These are phyloP conservation scores for Luperina nickerlii DNA, from an alignment of 2,888 invertebrate genomes.

Conservation along the genomic window DNA sequence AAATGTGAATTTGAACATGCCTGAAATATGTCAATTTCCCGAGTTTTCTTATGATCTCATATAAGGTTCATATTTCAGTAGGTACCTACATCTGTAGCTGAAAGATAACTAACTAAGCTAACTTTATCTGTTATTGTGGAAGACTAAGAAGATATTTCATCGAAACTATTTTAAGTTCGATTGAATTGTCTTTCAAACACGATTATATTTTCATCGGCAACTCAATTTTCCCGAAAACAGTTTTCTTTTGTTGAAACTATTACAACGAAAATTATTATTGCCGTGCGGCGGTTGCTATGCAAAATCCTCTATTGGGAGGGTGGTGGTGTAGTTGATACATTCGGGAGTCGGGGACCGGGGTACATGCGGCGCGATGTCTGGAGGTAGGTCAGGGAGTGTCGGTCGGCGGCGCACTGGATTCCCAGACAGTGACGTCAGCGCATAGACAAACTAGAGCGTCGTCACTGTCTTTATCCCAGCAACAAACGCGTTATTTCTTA, in stretches of 20 bases:
- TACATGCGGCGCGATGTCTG: constrained; percentile 75
- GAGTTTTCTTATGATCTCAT: neutral
- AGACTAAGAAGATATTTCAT: neutral
- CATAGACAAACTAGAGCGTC: constrained; percentile 89
- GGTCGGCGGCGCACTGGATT: constrained; percentile 83
- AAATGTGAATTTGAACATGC: constrained; percentile 39
- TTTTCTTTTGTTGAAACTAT: neutral
- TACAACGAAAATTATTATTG: neutral
- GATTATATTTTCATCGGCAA: neutral
- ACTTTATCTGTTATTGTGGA: constrained; percentile 7
- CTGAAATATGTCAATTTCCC: constrained; percentile 29
- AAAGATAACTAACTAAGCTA: neutral
- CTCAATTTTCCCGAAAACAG: neutral
- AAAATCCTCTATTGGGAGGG: constrained; percentile 23
- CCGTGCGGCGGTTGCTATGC: neutral
- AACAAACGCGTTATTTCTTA: constrained; percentile 87
- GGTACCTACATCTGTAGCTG: neutral
- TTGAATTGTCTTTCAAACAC: neutral
- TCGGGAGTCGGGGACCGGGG: constrained; percentile 65
- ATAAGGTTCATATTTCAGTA: neutral
- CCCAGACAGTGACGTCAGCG: constrained; percentile 89
- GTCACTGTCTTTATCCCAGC: constrained; percentile 86
- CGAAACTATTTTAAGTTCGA: neutral
- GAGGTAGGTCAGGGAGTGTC: constrained; percentile 88
- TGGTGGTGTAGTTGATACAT: constrained; percentile 52